Evolutionary conservation across 1,140 invertebrate genomes (phyloP), one percentile per base, ranked within the genome.

Genomic region (Maconellicoccus hirsutus): DNA sequence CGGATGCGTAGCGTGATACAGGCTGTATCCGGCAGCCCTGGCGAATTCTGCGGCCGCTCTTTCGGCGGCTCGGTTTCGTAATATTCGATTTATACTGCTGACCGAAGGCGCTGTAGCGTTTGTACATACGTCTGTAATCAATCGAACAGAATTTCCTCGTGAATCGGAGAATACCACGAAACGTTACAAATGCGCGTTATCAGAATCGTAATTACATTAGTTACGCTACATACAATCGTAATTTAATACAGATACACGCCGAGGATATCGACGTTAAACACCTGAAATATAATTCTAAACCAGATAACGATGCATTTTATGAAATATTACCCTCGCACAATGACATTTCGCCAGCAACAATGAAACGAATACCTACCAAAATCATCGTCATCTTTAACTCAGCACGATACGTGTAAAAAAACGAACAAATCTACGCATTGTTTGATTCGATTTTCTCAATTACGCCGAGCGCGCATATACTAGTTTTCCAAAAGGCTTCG

Each of bases 41-140:
- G 93, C 92, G 76, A 96, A 96, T 80, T 96, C 93, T 0, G 93
- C 93, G 0, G 93, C 92, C 0, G 93, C 93, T n/a, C 93, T 80
- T 78, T 96, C 93, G 0, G 93, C 93, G 0, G 93, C 93, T 16
- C 93, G 83, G 78, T 96, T 96, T 70, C 92, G 79, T 61, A 96
- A 80, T 74, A 96, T 96, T 74, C 94, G 83, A 79, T 96, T 96
- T 77, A 96, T 96, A 73, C 92, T 94, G 75, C 90, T 93, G 0
- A 96, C 94, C 42, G 92, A 94, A 0, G 93, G 93, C 59, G 85
- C 93, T 72, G 88, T 92, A 73, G 89, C 89, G 79, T 95, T 95
- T 33, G 92, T 95, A 78, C 93, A 96, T 12, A 96, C 92, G 59
- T 86, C 88, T 89, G 81, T 23, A 66, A 66, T n/a, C n/a, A n/a